Conservation (phyloP, 2,888 invertebrate species). For the Altica lythri region DNA sequence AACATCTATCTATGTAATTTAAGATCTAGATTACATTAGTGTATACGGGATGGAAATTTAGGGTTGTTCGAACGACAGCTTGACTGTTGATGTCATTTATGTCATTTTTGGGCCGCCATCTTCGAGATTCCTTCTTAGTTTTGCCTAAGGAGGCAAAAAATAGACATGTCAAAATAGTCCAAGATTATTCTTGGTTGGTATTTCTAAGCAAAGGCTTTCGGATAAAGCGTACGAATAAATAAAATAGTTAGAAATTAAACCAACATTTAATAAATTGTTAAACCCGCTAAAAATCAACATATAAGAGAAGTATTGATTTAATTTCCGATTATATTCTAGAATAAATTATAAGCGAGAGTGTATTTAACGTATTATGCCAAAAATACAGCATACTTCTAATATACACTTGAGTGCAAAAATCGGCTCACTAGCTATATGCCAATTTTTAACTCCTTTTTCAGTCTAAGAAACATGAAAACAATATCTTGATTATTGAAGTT, state of each 20-base stretch:
- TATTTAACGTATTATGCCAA: too few species aligned
- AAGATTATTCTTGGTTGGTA: constrained; percentile 25
- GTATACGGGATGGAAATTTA: constrained; percentile 36
- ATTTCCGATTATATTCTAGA: too few species aligned
- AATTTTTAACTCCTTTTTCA: too few species aligned
- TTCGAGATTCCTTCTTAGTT: constrained; percentile 48
- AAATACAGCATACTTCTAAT: too few species aligned
- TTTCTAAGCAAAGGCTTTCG: constrained; percentile 49
- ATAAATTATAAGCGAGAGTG: too few species aligned
- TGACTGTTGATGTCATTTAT: constrained; percentile 43
- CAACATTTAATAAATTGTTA: too few species aligned
- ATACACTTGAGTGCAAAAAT: too few species aligned
- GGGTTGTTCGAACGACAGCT: constrained; percentile 39
- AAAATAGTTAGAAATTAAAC: constrained; percentile 1
- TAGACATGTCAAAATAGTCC: constrained; percentile 47
- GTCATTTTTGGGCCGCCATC: constrained; percentile 46
- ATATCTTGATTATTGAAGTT: too few species aligned
- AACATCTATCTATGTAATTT: constrained; percentile 34
- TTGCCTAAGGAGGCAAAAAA: constrained; percentile 51
- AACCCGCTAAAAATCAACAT: too few species aligned
- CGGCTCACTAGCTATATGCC: too few species aligned
- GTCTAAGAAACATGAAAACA: too few species aligned
- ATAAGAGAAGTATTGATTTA: too few species aligned
- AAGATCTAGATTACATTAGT: constrained; percentile 48
- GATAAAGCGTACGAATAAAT: constrained; percentile 37